Conservation (phyloP, 2,888 invertebrate genomes). For the Andrena minutula region DNA sequence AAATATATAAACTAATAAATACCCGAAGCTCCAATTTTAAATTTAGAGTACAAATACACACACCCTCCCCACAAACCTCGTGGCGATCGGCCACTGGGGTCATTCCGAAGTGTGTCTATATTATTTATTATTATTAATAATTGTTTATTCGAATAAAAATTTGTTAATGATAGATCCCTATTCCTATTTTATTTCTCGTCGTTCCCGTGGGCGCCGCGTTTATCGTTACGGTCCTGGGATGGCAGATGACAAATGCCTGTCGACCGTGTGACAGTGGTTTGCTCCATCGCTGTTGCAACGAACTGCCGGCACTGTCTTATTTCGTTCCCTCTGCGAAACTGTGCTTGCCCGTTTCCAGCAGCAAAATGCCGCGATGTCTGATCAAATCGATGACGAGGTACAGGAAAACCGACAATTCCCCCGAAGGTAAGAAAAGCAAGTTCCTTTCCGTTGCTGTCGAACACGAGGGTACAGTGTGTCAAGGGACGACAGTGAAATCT, state of each 20-base stretch:
- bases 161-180: no score
- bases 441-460: constrained; percentile 1
- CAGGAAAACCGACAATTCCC: constrained; percentile 57
- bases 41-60: no score
- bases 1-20: no score
- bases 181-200: not conserved
- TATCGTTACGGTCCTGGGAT: constrained; percentile 45
- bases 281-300: constrained; percentile 48
- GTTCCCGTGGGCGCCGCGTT: constrained; percentile 20
- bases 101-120: no score
- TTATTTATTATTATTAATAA: not conserved
- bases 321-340: constrained; percentile 19
- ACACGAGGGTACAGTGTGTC: constrained; percentile 27
- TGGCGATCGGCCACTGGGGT: no score
- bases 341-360: not conserved
- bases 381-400: constrained; percentile 80
- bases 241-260: constrained; percentile 59
- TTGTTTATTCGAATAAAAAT: no score
- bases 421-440: constrained; percentile 69
- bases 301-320: constrained; percentile 14
- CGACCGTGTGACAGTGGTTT: constrained; percentile 54
- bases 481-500: constrained; percentile 31
- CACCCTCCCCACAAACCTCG: no score
- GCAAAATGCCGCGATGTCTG: constrained; percentile 80
- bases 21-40: no score